These are phyloP conservation scores for Capra hircus DNA, from an alignment of 2,113 vertebrate species.

Conservation along the genomic window DNA sequence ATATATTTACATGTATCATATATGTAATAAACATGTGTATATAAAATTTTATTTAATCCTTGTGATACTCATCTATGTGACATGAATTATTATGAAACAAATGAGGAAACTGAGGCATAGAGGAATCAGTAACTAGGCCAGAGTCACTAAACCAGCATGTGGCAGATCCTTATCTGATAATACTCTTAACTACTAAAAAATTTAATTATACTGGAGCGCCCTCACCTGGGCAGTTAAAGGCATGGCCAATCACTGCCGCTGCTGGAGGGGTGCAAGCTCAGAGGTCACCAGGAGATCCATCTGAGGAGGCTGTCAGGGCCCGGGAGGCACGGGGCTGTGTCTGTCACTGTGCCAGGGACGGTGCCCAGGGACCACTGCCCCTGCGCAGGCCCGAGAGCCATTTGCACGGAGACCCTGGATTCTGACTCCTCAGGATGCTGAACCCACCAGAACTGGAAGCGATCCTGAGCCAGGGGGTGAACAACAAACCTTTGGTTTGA, in stretches of 20 bases:
- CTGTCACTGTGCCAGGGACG: not conserved
- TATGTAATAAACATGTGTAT: not conserved
- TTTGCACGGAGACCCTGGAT: conserved; percentile 78
- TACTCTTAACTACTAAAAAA: not conserved
- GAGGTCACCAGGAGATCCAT: conserved; percentile 29
- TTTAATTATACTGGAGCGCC: not conserved
- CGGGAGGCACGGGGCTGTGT: not conserved
- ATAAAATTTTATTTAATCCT: not conserved
- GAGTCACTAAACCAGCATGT: not conserved
- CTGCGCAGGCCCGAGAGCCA: not conserved
- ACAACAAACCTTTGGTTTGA: conserved; percentile 29
- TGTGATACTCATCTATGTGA: not conserved
- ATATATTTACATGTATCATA: not conserved
- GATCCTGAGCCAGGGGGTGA: conserved; percentile 53
- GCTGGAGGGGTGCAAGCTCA: not conserved
- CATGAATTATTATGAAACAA: not conserved
- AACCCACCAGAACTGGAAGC: conserved; percentile 19
- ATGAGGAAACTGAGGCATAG: not conserved
- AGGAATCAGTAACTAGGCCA: not conserved
- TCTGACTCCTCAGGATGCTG: conserved; percentile 13
- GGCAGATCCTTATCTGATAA: not conserved
- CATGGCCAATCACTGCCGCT: not conserved
- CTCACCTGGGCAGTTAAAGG: not conserved
- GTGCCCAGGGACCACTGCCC: not conserved
- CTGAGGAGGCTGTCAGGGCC: not conserved